phyloP scores from a whole-genome alignment of 30 jellyfish, hydroid and myxozoan genomes.

The Chrysaora quinquecirrha region DNA sequence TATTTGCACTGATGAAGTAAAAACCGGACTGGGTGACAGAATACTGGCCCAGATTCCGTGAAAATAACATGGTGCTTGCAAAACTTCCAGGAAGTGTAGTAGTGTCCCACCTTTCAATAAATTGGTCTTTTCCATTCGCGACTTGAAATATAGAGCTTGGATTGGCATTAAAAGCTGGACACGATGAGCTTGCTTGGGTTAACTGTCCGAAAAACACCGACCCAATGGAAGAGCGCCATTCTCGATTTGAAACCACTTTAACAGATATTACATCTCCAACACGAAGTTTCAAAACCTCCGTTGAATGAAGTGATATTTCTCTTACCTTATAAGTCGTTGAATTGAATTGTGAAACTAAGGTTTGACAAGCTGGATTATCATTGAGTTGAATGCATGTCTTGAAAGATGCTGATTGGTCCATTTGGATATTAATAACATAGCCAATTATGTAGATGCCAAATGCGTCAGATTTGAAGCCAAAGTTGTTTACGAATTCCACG shows the following conservation, averaged over 20 bases:
- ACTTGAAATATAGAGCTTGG: conserved; percentile 29
- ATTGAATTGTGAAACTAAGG: conserved; percentile 51
- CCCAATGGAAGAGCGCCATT: conserved; percentile 18
- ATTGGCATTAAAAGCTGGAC: conserved; percentile 19
- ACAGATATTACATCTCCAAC: conserved; percentile 31
- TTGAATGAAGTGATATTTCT: conserved; percentile 31
- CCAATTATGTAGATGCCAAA: conserved; percentile 36
- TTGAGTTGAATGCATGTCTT: conserved; percentile 30
- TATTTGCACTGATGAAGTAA: conserved; percentile 36
- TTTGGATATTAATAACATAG: conserved; percentile 8
- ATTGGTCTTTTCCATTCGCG: background rate
- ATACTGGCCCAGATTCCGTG: conserved; percentile 45
- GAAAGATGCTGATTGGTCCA: background rate
- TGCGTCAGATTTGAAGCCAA: conserved; percentile 11
- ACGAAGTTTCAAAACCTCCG: conserved; percentile 29
- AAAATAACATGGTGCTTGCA: conserved; percentile 30
- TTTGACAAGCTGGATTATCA: conserved; percentile 8
- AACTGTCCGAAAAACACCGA: conserved; percentile 27
- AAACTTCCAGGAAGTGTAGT: conserved; percentile 24
- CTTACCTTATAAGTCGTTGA: background rate
- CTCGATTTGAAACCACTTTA: background rate
- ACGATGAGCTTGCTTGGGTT: conserved; percentile 14
- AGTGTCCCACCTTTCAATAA: conserved; percentile 38
- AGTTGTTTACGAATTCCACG: background rate
- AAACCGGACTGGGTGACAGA: conserved; percentile 46